These are phyloP conservation scores for Macrosteles quadrilineatus DNA, from an alignment of 1,140 invertebrate species.

Conservation along the genomic window DNA sequence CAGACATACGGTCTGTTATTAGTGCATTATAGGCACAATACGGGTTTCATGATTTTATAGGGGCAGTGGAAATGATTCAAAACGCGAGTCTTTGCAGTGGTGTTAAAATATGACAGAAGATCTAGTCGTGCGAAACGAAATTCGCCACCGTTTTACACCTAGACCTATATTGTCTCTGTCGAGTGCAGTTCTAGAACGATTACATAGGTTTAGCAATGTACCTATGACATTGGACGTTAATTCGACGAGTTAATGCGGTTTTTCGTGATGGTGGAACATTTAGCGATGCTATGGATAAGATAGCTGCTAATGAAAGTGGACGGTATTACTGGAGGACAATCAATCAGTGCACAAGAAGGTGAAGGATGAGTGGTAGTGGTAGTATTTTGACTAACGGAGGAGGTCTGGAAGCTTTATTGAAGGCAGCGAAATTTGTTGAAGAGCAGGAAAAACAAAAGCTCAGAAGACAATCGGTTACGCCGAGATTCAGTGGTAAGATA, in stretches of 20 bases:
- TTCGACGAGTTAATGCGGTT: not conserved
- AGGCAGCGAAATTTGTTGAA: slow-evolving; percentile 25
- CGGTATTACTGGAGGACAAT: slow-evolving; percentile 18
- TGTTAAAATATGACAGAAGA: not conserved
- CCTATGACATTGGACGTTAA: not conserved
- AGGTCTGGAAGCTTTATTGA: slow-evolving; percentile 25
- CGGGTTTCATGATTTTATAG: too few relatives aligned
- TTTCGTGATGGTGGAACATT: not conserved
- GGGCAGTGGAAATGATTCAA: not conserved
- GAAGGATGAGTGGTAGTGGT: slow-evolving; percentile 50
- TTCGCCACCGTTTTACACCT: not conserved
- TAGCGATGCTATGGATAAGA: not conserved
- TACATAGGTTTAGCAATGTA: not conserved
- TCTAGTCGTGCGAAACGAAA: not conserved
- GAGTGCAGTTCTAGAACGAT: not conserved
- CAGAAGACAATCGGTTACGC: not conserved
- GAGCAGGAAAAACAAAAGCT: slow-evolving; percentile 26
- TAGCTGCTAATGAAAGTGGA: slow-evolving; percentile 4
- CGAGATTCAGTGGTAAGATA: not conserved
- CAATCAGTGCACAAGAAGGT: slow-evolving; percentile 41
- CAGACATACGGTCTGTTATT: too few relatives aligned
- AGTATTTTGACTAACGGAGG: slow-evolving; percentile 40
- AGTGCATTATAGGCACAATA: too few relatives aligned
- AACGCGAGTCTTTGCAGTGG: not conserved
- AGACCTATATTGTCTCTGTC: slow-evolving; percentile 7